Base-by-base conservation (phyloP, 2,888 invertebrate genomes). In the Oscheius sp. region DNA sequence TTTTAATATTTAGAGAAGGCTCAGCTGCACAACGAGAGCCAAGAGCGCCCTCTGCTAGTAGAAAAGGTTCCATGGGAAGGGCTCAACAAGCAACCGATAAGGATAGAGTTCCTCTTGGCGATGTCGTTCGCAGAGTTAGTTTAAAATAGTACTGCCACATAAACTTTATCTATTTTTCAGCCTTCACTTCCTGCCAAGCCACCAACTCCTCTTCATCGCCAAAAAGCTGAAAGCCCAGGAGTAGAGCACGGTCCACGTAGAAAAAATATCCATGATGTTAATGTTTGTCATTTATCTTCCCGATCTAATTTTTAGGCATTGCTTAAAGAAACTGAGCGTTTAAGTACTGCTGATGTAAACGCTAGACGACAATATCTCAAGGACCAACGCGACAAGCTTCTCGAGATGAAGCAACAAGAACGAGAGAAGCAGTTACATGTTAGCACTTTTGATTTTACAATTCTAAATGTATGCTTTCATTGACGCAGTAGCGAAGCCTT, bases 341-440 rank as follows among this genome's bases (percentile, higher is more conserved):
- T 76, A 37, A 73, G 70, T 55, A 71, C 74, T 2, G 76, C 74
- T 0, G 75, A 74, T 79, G 88, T 95, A 53, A 90, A 90, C 72
- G 91, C 91, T 68, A 90, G 96, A 0, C 93, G 94, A 84, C 91
- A 92, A 76, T 96, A 95, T 87, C 89, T 96, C 68, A 91, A 92
- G 65, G 91, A 92, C 71, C 95, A 96, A 87, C 90, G 96, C 27
- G 96, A 96, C 87, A 94, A 95, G 86, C 90, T 96, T 64, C 90
- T 96, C 48, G 92, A 92, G 23, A 89, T 95, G 85, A 96, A 96
- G 88, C 93, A 92, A 85, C 92, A 92, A 86, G 94, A 92, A 25
- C 90, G 96, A 23, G 92, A 93, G 91, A 93, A 86, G 89, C 83
- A 83, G 27, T 68, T 77, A 65, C 69, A 72, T 33, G 77, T 77